Evolutionary conservation across 2,888 invertebrate species (phyloP), one percentile per base, ranked within the genome.

Genomic region (Cataglyphis livida): DNA sequence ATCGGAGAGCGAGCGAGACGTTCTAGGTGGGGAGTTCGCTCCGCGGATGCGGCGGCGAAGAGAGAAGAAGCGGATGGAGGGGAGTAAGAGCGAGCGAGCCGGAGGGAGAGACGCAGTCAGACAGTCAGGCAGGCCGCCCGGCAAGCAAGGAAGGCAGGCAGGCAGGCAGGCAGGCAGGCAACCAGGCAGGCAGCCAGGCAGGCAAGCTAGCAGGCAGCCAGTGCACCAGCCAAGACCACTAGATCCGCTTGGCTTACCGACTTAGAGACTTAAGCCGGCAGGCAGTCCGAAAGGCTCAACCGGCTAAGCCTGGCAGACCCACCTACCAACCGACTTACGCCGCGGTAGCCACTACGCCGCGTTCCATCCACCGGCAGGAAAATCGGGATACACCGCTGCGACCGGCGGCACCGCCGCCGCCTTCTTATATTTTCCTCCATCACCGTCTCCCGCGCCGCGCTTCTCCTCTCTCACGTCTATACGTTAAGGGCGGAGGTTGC

Each of bases 191-290:
- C 95, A 95, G 96, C 93, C 93, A 93, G 91, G 92, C 92, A 79
- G 54, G 84, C 71, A 73, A 88, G 91, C 90, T 93, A 93, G 90
- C 92, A 93, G 92, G 95, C 95, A 95, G 96, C 94, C 94, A 91
- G 92, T 91, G 91, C 91, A 91, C 90, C 92, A 92, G 91, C 93
- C 93, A 93, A 93, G 92, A 93, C 93, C 93, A 92, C 93, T 93
- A 93, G 94, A 93, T 93, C 94, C 93, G 91, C 87, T 89, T 91
- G 94, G 94, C 93, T 93, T 93, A 93, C 91, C 92, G 94, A 94
- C 94, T 94, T 94, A 94, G 90, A 92, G 92, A 93, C 93, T 94
- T 94, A 94, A 94, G 94, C 93, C 93, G 92, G 90, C 93, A 92
- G 93, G 92, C 93, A 92, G 93, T 93, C 93, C 94, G 92, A 93